A percentile compares a stretch with the other conserved stretches of the same genome.
These are phyloP conservation scores for Catharus minimus DNA, from an alignment of 2,113 vertebrate genomes.

Conservation along the genomic window DNA sequence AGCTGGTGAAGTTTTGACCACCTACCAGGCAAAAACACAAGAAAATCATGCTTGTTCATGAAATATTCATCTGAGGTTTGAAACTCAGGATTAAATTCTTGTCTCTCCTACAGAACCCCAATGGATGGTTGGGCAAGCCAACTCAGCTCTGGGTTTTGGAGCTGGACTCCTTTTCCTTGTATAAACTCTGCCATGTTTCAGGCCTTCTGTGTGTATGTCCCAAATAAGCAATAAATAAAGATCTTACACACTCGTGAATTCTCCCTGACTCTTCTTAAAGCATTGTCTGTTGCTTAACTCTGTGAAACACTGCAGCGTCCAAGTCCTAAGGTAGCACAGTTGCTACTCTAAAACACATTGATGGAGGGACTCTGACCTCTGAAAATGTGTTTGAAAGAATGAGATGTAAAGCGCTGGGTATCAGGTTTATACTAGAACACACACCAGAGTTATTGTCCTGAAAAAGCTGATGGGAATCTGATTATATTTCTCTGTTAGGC, in stretches of 20 bases:
- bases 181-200: not conserved
- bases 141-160: not conserved
- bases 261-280: not conserved
- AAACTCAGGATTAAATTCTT: not conserved
- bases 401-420: not conserved
- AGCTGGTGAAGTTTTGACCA: not conserved
- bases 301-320: not conserved
- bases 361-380: not conserved
- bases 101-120: not conserved
- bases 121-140: not conserved
- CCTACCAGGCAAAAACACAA: not conserved
- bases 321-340: not conserved
- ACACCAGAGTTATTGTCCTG: not conserved
- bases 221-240: not conserved
- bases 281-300: not conserved
- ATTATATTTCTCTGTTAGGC: conserved; percentile 6
- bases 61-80: not conserved
- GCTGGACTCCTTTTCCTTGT: not conserved
- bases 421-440: not conserved
- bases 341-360: not conserved
- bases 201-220: not conserved
- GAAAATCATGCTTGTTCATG: not conserved
- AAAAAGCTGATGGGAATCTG: not conserved
- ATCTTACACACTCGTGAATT: not conserved
- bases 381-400: not conserved